Evolutionary conservation across 2,797 vertebrate genomes (phyloP).

Genomic region (Semaprochilodus insignis): DNA sequence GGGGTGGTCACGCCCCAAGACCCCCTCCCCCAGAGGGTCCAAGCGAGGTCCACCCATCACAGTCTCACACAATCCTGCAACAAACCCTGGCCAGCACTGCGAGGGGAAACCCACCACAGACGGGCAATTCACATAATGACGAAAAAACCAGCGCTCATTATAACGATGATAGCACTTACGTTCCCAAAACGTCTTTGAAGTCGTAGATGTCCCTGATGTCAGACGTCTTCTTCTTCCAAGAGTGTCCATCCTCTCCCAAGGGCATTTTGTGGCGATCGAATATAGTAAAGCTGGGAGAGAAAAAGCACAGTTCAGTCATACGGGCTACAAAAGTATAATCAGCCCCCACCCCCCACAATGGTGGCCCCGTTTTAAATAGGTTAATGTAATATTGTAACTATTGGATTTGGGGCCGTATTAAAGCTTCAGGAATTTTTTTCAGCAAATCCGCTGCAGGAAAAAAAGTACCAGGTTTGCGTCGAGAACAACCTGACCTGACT

Average conservation of each 20-base stretch:
- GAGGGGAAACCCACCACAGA: background rate
- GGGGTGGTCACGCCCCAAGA: no score
- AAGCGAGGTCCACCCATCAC: no score
- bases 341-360: background rate
- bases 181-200: conserved; percentile 84
- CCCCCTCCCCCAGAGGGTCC: no score
- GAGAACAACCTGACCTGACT: conserved; percentile 1
- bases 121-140: background rate
- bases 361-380: conserved; percentile 27
- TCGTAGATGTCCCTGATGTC: conserved; percentile 83
- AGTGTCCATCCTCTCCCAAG: conserved; percentile 79
- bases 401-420: conserved; percentile 3
- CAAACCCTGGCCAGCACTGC: no score
- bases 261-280: conserved; percentile 81
- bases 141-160: background rate
- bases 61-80: no score
- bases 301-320: conserved; percentile 36
- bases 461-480: background rate
- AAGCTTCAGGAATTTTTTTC: conserved; percentile 4
- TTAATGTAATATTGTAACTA: conserved; percentile 22
- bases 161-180: conserved; percentile 74
- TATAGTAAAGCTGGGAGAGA: conserved; percentile 61
- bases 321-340: background rate
- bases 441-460: background rate
- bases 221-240: conserved; percentile 82